Evolutionary conservation across 92 coral and sea anemone genomes (phyloP).

Genomic region (Heteractis magnifica): DNA sequence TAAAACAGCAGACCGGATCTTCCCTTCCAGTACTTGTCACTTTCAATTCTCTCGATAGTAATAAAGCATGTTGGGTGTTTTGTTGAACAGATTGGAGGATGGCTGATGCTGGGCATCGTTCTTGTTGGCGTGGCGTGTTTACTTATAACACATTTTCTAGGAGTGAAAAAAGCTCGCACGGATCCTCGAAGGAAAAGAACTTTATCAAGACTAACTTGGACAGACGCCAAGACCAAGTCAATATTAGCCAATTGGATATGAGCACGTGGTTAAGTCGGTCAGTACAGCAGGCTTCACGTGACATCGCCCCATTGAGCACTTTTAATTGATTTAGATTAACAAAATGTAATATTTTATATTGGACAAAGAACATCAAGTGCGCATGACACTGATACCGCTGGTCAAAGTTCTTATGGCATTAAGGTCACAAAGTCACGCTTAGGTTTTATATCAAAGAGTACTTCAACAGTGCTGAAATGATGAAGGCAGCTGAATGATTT

Average conservation of each 20-base stretch:
- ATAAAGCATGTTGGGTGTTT: neutral
- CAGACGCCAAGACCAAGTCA: constrained; percentile 70
- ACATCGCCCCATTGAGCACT: too few relatives aligned
- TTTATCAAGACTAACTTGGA: constrained; percentile 61
- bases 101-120: constrained; percentile 85
- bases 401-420: too few relatives aligned
- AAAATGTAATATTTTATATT: too few relatives aligned
- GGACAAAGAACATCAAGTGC: too few relatives aligned
- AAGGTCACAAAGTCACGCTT: too few relatives aligned
- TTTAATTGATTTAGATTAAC: too few relatives aligned
- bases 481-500: too few relatives aligned
- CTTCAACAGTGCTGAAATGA: too few relatives aligned
- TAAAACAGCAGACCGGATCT: neutral
- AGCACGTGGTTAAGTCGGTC: neutral
- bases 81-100: constrained; percentile 66
- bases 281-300: too few relatives aligned
- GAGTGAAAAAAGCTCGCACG: constrained; percentile 52
- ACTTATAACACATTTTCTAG: constrained; percentile 63
- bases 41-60: neutral
- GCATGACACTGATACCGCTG: too few relatives aligned
- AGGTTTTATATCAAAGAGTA: too few relatives aligned
- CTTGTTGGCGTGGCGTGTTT: constrained; percentile 63
- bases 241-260: constrained; percentile 66
- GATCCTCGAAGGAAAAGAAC: constrained; percentile 32
- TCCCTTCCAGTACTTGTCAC: neutral